Evolutionary conservation across 2,113 vertebrate genomes (phyloP).

Genomic region (Dromaius novaehollandiae): DNA sequence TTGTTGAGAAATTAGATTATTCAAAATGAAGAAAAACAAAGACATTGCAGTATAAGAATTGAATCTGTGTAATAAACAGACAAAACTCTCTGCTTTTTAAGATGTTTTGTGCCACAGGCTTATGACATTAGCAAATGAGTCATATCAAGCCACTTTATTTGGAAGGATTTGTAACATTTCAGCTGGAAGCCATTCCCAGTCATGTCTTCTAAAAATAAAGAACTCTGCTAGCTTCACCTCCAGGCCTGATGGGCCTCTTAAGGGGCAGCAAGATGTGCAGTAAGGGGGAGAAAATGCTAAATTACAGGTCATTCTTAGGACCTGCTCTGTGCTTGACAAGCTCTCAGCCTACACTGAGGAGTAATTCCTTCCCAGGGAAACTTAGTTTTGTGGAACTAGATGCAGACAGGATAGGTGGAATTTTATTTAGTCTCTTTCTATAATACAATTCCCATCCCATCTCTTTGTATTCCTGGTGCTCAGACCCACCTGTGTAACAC

Average conservation of each 20-base stretch:
- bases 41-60: slow-evolving; percentile 52
- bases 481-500: not conserved
- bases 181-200: slow-evolving; percentile 23
- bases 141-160: slow-evolving; percentile 9
- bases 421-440: not conserved
- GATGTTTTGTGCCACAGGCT: slow-evolving; percentile 46
- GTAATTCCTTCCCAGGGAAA: not conserved
- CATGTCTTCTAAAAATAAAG: not conserved
- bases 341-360: rapidly evolving
- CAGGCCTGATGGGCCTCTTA: not conserved
- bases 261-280: not conserved
- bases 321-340: not conserved
- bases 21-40: slow-evolving; percentile 59
- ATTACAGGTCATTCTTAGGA: not conserved
- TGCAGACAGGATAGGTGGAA: not conserved
- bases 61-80: slow-evolving; percentile 54
- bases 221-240: not conserved
- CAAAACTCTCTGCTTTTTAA: slow-evolving; percentile 46
- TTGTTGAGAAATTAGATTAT: slow-evolving; percentile 69
- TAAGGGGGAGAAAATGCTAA: not conserved
- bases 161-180: slow-evolving; percentile 30
- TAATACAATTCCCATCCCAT: rapidly evolving
- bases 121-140: slow-evolving; percentile 59
- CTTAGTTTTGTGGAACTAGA: not conserved
- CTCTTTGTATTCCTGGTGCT: not conserved